Conservation (phyloP, 2,888 invertebrate genomes). For the Apamea monoglypha region DNA sequence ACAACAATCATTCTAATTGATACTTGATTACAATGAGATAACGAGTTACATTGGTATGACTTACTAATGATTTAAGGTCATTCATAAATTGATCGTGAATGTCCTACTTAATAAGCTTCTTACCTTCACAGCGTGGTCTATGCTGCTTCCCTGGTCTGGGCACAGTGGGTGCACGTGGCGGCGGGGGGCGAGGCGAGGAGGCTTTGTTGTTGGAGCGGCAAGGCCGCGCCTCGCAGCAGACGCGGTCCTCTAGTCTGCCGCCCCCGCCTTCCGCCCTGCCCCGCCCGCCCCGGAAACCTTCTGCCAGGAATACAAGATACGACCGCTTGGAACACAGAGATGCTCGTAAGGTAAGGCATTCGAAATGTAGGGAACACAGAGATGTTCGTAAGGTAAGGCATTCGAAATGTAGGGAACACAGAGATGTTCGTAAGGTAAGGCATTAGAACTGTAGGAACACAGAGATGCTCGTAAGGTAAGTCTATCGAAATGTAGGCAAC, state of each 20-base stretch:
- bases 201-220: conserved; percentile 94
- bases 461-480: neutral
- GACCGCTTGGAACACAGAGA: conserved; percentile 90
- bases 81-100: neutral
- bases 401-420: neutral
- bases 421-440: neutral
- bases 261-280: conserved; percentile 93
- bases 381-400: neutral
- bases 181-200: conserved; percentile 91
- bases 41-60: neutral
- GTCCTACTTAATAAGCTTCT: neutral
- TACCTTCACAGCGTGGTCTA: conserved; percentile 92
- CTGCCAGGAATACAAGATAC: conserved; percentile 91
- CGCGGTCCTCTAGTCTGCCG: conserved; percentile 92
- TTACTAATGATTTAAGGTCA: neutral
- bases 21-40: neutral
- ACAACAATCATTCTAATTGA: neutral
- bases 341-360: conserved; percentile 80
- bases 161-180: conserved; percentile 84
- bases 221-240: conserved; percentile 94
- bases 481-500: neutral
- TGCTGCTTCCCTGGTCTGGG: conserved; percentile 94
- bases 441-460: neutral
- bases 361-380: neutral
- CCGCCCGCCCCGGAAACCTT: conserved; percentile 92